Evolutionary conservation across 2,797 vertebrate genomes (phyloP).

Genomic region (Acanthopagrus latus): DNA sequence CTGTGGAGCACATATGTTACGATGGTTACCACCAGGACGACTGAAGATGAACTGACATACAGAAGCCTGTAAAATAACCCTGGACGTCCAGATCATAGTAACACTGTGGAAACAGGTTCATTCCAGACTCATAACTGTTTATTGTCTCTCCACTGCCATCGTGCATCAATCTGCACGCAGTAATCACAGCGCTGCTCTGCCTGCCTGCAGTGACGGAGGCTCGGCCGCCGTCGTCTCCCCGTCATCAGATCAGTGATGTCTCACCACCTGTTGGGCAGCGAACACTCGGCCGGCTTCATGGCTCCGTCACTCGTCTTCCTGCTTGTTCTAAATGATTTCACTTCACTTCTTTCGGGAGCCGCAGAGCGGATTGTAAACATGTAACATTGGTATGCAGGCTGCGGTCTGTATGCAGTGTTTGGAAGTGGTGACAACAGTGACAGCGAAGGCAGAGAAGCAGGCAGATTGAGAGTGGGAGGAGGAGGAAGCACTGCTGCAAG

Average conservation of each 20-base stretch:
- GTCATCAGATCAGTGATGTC: slow-evolving; percentile 2
- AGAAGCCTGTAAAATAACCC: background rate
- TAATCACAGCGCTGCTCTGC: slow-evolving; percentile 33
- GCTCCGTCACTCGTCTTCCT: background rate
- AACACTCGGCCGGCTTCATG: background rate
- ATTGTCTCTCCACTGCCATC: slow-evolving; percentile 36
- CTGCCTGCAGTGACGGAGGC: background rate
- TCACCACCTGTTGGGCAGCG: slow-evolving; percentile 1
- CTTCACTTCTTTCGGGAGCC: background rate
- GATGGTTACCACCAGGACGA: background rate
- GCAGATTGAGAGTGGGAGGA: slow-evolving; percentile 34
- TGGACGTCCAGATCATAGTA: slow-evolving; percentile 13
- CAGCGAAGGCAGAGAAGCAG: slow-evolving; percentile 3
- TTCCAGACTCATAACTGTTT: slow-evolving; percentile 13
- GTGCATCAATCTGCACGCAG: background rate
- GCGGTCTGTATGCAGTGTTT: slow-evolving; percentile 9
- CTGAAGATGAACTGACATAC: background rate
- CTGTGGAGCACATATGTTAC: too few species aligned
- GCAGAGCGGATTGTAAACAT: background rate
- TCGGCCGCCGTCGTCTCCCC: background rate
- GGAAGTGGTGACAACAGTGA: slow-evolving; percentile 21
- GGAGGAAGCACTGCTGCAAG: slow-evolving; percentile 5
- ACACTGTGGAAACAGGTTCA: slow-evolving; percentile 11
- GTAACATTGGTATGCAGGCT: slow-evolving; percentile 44
- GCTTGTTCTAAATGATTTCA: background rate